Base-by-base conservation (phyloP, 2,113 vertebrate species). In the Ornithorhynchus anatinus region DNA sequence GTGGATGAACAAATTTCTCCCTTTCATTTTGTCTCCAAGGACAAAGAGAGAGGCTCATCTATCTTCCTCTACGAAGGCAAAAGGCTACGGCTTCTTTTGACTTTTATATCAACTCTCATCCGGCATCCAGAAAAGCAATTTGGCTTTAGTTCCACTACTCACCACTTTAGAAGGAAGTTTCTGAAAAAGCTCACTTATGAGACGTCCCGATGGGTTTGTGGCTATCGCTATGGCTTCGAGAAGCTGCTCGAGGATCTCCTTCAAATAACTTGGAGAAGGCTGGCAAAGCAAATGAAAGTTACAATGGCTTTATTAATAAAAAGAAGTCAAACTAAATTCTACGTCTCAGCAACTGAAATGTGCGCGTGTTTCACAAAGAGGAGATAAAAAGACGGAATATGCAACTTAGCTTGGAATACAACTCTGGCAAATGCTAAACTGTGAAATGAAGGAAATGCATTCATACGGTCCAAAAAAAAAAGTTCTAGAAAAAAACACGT, bases 161-260 rank as follows among this genome's bases (percentile, higher is more conserved):
- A 99, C 98, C 95, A 97, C 95, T 96, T 97, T 99, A 68, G 98
- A 99, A 72, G 98, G 98, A 83, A 99, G 94, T 71, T 98, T 98
- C 93, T 99, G 98, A 88, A 99, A 99, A 48, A 99, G 95, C 75
- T 99, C 97, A 54, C 98, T 99, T 84, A 99, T 93, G 40, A 97
- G 92, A 33, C 83, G 96, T 53, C 98, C 98, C 22, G 94, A 93
- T 16, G 97, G 96, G 84, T 99, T 97, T 44, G 94, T 94, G 80
- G 95, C 95, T 54, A 95, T 92, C 86, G 94, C 94, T 82, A 99
- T 85, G 39, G 96, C 92, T 86, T 99, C 97, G 9, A 99, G 95
- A 54, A 99, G 95, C 90, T 98, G 96, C 59, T 98, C 97, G 7
- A 99, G 89, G 64, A 96, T 91, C 70, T 99, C 97, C 81, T 97